Conservation (phyloP, 2,888 invertebrate genomes). For the Dromius quadrimaculatus region DNA sequence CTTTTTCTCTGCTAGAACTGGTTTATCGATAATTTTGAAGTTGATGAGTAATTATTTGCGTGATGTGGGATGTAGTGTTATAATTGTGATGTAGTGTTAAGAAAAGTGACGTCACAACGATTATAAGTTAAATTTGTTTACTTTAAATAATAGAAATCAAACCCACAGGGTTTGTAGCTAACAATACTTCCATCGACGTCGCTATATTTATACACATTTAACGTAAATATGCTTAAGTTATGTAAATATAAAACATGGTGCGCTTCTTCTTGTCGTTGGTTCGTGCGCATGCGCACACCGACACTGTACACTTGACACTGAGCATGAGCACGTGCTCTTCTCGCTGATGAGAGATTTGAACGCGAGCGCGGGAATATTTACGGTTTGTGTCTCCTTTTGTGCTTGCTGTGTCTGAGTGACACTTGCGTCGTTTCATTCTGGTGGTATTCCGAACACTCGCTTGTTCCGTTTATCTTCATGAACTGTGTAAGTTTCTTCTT, state of each 20-base stretch:
- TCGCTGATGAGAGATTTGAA: background rate
- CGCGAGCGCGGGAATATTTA: background rate
- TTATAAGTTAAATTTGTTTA: conserved; percentile 29
- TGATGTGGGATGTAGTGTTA: too few relatives aligned
- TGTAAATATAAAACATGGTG: conserved; percentile 44
- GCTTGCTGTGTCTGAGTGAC: background rate
- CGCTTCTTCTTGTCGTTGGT: conserved; percentile 15
- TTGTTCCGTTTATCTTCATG: background rate
- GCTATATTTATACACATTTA: conserved; percentile 41
- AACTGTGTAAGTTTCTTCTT: background rate
- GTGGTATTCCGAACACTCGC: background rate
- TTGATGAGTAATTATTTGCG: too few relatives aligned
- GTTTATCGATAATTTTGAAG: too few relatives aligned
- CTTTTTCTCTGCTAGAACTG: too few relatives aligned
- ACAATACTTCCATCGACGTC: conserved; percentile 29
- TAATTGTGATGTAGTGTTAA: background rate
- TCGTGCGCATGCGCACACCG: conserved; percentile 8
- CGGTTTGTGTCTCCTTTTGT: background rate
- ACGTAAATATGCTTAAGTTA: conserved; percentile 42
- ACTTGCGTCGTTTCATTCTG: background rate
- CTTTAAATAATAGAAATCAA: conserved; percentile 21
- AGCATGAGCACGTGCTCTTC: background rate
- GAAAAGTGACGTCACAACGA: background rate
- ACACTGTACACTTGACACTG: conserved; percentile 12
- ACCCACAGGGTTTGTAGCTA: conserved; percentile 26